Percentiles rank a stretch among this genome's conserved stretches.
These are phyloP conservation scores for Poeciliopsis occidentalis DNA, from an alignment of 2,113 vertebrate genomes.

Conservation along the genomic window DNA sequence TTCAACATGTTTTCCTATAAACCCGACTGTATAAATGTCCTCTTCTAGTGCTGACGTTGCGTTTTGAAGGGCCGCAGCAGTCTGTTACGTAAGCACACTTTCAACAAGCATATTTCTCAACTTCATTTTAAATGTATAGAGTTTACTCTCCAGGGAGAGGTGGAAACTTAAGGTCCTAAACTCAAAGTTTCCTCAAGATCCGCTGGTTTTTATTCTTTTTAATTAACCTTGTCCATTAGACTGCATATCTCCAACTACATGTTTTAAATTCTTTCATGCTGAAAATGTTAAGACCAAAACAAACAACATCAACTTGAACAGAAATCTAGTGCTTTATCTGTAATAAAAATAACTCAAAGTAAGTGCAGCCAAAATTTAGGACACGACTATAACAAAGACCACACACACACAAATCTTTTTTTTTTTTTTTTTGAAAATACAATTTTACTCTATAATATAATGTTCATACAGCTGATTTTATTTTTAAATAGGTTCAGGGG, in stretches of 20 bases:
- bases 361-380: background rate
- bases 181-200: background rate
- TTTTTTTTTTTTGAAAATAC: conserved; percentile 50
- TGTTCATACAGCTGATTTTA: conserved; percentile 71
- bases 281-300: too few relatives aligned
- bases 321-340: too few relatives aligned
- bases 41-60: background rate
- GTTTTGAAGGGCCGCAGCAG: background rate
- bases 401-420: conserved; percentile 6
- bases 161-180: background rate
- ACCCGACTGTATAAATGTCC: background rate
- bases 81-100: background rate
- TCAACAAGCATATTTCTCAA: background rate
- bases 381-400: background rate
- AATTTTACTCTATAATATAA: conserved; percentile 50
- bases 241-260: too few relatives aligned
- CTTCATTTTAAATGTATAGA: background rate
- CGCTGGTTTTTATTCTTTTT: too few relatives aligned
- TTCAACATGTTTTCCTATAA: background rate
- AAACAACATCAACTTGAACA: too few relatives aligned
- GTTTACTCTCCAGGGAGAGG: background rate
- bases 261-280: too few relatives aligned
- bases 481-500: conserved; percentile 68
- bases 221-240: too few relatives aligned
- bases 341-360: too few relatives aligned